These are phyloP conservation scores for Tinea semifulvella DNA, from an alignment of 2,888 invertebrate species.

Conservation along the genomic window DNA sequence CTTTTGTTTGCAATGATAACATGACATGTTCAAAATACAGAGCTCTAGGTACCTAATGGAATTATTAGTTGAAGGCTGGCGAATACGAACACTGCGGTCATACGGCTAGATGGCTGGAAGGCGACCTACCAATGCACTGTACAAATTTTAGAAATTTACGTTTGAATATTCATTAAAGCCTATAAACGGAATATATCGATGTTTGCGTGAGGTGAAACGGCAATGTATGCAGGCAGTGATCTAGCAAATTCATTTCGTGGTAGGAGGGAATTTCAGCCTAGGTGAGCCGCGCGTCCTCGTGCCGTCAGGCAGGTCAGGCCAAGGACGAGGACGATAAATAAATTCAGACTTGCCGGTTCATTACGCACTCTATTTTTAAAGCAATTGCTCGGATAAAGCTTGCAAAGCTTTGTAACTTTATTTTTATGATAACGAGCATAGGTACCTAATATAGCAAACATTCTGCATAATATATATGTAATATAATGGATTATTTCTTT, in stretches of 20 bases:
- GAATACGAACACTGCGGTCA: slow-evolving; percentile 6
- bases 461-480: no score
- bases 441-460: no score
- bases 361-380: slow-evolving; percentile 4
- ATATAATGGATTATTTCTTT: no score
- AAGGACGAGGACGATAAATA: slow-evolving; percentile 13
- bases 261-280: not conserved
- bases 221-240: not conserved
- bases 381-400: slow-evolving; percentile 2
- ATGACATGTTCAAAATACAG: not conserved
- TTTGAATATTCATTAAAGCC: no score
- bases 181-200: not conserved
- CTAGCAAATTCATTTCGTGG: not conserved
- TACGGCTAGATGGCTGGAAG: not conserved
- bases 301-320: slow-evolving; percentile 12
- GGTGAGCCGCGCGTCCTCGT: not conserved
- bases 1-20: slow-evolving; percentile 3
- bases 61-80: slow-evolving; percentile 9
- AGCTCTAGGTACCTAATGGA: not conserved
- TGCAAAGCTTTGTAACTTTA: not conserved
- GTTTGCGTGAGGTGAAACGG: not conserved
- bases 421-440: no score
- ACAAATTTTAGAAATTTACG: not conserved
- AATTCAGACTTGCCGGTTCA: slow-evolving; percentile 6
- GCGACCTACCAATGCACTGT: not conserved